Base-by-base conservation (phyloP, 64 coral and sea anemone genomes). In the Montipora foliosa region DNA sequence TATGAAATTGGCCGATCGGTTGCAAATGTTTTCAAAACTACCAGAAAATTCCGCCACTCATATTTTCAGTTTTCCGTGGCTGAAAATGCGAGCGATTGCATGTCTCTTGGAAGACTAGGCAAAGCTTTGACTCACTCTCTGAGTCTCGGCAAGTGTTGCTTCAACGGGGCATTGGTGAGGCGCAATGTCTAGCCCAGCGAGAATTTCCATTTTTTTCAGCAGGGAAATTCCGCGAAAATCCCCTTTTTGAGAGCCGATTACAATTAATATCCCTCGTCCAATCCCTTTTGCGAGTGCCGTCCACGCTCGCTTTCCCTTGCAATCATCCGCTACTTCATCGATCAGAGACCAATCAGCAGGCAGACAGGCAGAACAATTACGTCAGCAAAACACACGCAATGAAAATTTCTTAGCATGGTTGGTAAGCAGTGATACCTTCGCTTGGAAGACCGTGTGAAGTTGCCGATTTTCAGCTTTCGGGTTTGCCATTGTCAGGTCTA, bases 321-420 rank as follows among this genome's bases (percentile, higher is more conserved):
- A 86, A 86, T 86, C 64, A 72, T 86, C 82, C 62, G 45, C 82
- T n/a, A n/a, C 82, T 47, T 47, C 82, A 86, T 67, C 62, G 19
- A 0, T 47, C 46, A 20, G 7, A 62, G 67, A 44, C 90, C 90
- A 92, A 92, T 92, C 90, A 92, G 68, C 17, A 4, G 47, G 70
- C 47, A 55, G 70, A 21, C 37, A 37, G 37, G 59, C 55, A 47
- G 44, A 66, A 68, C 49, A 77, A 85, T 92, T 77, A 92, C 80
- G 90, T 92, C 76, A 92, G 90, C 90, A 82, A 89, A 86, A 86
- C 17, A 86, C 90, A 82, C 90, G 90, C 81, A 92, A 85, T 92
- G 66, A 72, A 92, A 85, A 92, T 84, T 91, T 74, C 78, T 83
- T 83, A 46, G 78, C 89, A 91, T 91, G 67, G 89, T 74, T 75